Percentiles rank a stretch among this genome's conserved stretches.
Conservation (phyloP, 2,888 invertebrate genomes). For the Ennomos fuscantarius region DNA sequence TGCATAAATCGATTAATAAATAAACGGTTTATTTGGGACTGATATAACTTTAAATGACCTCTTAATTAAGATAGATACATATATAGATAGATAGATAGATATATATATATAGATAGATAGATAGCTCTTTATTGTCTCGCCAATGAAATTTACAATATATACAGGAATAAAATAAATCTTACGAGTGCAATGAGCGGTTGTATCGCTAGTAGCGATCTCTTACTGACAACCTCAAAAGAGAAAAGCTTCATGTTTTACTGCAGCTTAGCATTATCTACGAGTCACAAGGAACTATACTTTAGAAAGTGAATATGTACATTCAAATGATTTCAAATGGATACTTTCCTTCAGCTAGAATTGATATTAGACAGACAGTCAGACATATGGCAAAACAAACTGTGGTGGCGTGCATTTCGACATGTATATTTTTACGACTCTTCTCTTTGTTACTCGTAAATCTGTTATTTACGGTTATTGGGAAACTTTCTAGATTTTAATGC, state of each 20-base stretch:
- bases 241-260: constrained; percentile 17
- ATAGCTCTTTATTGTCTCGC: too few relatives aligned
- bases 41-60: constrained; percentile 15
- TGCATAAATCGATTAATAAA: constrained; percentile 6
- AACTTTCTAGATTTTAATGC: constrained; percentile 27
- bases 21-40: constrained; percentile 11
- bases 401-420: constrained; percentile 10
- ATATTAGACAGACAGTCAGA: constrained; percentile 25
- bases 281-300: constrained; percentile 40
- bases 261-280: constrained; percentile 24
- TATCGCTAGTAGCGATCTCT: too few relatives aligned
- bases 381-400: constrained; percentile 5
- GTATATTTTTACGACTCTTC: constrained; percentile 35
- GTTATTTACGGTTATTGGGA: constrained; percentile 34
- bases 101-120: too few relatives aligned
- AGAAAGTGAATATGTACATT: constrained; percentile 51
- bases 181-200: too few relatives aligned
- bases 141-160: too few relatives aligned
- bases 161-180: too few relatives aligned
- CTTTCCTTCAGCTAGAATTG: constrained; percentile 46
- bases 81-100: too few relatives aligned
- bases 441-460: constrained; percentile 39
- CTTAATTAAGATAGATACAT: too few relatives aligned
- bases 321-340: constrained; percentile 31
- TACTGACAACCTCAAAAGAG: too few relatives aligned